Evolutionary conservation across 2,888 invertebrate genomes (phyloP), one percentile per base, ranked within the genome.

Genomic region (Hyposoter dolosus): DNA sequence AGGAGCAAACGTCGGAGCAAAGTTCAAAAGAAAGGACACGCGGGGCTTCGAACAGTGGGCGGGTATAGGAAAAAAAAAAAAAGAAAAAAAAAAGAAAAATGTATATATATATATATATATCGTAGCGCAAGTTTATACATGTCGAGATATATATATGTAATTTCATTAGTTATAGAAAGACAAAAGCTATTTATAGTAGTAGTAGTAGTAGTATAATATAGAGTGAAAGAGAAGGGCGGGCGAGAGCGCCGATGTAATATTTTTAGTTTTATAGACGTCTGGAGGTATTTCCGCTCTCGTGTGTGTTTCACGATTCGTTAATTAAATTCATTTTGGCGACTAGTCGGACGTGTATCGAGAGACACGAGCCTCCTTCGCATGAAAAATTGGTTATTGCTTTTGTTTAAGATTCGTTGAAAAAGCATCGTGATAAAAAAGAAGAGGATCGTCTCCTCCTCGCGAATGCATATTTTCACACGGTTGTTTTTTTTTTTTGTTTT

Each of bases 221-320:
- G 40, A 40, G 40, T 10, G 40, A 40, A 40, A 56, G 78, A 78
- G 63, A 80, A 83, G 83, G 77, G 81, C 81, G 77, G 79, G 47
- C 76, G 43, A 81, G 80, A 83, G 76, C 47, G 63, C 75, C 79
- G 68, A 81, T 83, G 76, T 80, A 83, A 83, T 35, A 5, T 35
- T 35, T 4, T 35, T 35, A 2, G 28, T 86, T 86, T 83, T 66
- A 80, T 74, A 72, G 72, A 83, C 80, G 83, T 77, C 83, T 72
- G 80, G 83, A 86, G 79, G 82, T 56, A 79, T 74, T 72, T 23
- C 43, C 72, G 74, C 80, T 47, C 65, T 53, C 68, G 35, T 56
- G 28, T 32, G 12, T 28, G 17, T 23, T 10, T 19, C 6, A 23
- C n/a, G 32, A n/a, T 50, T 35, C 50, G 23, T 72, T 32, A 78